Conservation (phyloP, 2,888 invertebrate species). For the Amphipyra tragopoginis region DNA sequence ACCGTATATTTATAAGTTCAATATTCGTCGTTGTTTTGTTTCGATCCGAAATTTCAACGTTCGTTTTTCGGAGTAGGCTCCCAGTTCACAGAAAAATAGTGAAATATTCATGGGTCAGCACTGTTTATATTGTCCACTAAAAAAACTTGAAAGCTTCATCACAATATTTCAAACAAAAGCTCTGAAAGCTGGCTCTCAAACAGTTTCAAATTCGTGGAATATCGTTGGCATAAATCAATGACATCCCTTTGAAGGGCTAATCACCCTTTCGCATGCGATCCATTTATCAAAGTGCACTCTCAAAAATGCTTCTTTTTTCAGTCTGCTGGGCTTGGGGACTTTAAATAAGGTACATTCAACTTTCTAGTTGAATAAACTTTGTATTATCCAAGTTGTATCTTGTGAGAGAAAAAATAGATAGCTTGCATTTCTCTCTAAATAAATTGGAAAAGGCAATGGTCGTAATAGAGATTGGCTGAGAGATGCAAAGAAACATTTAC, state of each 20-base stretch:
- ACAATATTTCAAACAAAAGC: no score
- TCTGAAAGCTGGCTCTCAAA: neutral
- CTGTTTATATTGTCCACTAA: neutral
- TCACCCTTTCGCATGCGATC: slow-evolving; percentile 9
- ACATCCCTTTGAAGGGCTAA: slow-evolving; percentile 9
- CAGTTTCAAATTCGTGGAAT: neutral
- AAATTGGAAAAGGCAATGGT: slow-evolving; percentile 22
- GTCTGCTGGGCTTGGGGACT: slow-evolving; percentile 20
- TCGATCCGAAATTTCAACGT: no score
- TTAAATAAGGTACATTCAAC: slow-evolving; percentile 46
- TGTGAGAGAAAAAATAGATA: slow-evolving; percentile 13
- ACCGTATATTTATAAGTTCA: no score
- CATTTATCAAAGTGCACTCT: slow-evolving; percentile 33
- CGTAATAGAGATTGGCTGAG: no score
- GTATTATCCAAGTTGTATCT: slow-evolving; percentile 6
- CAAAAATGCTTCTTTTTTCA: slow-evolving; percentile 18
- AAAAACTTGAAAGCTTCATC: neutral
- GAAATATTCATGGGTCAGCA: neutral
- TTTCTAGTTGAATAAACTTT: slow-evolving; percentile 34
- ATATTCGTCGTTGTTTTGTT: no score
- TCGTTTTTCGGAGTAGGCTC: no score
- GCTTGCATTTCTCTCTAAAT: slow-evolving; percentile 18
- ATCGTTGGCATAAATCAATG: slow-evolving; percentile 24
- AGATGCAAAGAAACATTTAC: no score
- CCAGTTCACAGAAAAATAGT: no score